A percentile compares a stretch with the other conserved stretches of the same genome.
Evolutionary conservation across 2,888 invertebrate genomes (phyloP).

Genomic region (Sceliomorpha sp.): DNA sequence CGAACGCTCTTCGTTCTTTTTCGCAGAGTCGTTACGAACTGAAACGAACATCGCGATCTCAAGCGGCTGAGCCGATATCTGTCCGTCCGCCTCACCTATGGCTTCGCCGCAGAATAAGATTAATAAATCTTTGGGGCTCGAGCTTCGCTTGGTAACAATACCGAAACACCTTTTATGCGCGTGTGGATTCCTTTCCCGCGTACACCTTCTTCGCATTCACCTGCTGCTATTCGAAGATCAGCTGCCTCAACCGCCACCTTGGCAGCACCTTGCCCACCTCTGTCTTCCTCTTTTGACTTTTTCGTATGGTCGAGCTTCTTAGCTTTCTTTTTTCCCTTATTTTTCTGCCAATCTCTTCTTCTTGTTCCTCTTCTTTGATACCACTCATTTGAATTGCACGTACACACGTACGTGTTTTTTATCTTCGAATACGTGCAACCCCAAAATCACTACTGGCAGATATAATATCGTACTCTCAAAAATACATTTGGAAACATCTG

Average conservation of each 20-base stretch:
- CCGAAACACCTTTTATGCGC: conserved; percentile 76
- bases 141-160: conserved; percentile 76
- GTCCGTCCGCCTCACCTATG: conserved; percentile 11
- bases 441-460: too few species aligned
- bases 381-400: conserved; percentile 37
- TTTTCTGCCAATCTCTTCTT: conserved; percentile 47
- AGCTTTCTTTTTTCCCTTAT: conserved; percentile 38
- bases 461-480: too few species aligned
- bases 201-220: conserved; percentile 74
- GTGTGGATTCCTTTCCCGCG: conserved; percentile 67
- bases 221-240: conserved; percentile 79
- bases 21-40: neutral
- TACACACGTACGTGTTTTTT: conserved; percentile 5
- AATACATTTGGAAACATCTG: too few species aligned
- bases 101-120: conserved; percentile 54
- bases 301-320: conserved; percentile 45
- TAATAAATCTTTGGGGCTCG: conserved; percentile 61
- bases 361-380: conserved; percentile 14
- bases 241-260: conserved; percentile 79
- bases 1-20: neutral
- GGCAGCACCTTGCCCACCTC: conserved; percentile 76
- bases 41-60: conserved; percentile 22
- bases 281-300: conserved; percentile 66
- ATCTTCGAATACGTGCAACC: conserved; percentile 22
- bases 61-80: conserved; percentile 7